Conservation (phyloP, 2,113 vertebrate species). For the Thymallus thymallus region DNA sequence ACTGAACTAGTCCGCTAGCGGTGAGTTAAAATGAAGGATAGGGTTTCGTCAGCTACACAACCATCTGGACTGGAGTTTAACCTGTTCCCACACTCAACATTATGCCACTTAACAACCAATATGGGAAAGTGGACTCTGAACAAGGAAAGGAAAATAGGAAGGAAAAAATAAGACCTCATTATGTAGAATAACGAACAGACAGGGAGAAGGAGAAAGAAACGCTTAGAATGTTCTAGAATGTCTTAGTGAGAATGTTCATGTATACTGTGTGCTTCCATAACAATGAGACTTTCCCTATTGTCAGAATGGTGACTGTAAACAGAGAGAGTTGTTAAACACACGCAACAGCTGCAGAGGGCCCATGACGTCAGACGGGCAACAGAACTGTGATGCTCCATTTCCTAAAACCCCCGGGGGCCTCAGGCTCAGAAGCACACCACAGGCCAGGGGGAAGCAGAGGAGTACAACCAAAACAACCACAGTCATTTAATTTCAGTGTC, state of each 20-base stretch:
- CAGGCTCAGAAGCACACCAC: slow-evolving; percentile 18
- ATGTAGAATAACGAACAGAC: not conserved
- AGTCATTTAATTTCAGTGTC: slow-evolving; percentile 51
- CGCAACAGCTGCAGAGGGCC: slow-evolving; percentile 88
- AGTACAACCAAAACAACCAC: slow-evolving; percentile 47
- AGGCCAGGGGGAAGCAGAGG: slow-evolving; percentile 48
- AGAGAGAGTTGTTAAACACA: slow-evolving; percentile 66
- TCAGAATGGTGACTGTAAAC: slow-evolving; percentile 60
- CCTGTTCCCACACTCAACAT: slow-evolving; percentile 66
- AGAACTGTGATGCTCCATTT: slow-evolving; percentile 75
- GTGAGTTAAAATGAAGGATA: slow-evolving; percentile 47
- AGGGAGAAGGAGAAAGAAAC: not conserved
- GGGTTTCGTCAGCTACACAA: slow-evolving; percentile 53
- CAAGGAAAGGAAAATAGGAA: slow-evolving; percentile 3
- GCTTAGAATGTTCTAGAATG: not conserved
- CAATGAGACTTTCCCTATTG: slow-evolving; percentile 39
- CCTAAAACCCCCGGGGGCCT: slow-evolving; percentile 78
- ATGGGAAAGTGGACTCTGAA: slow-evolving; percentile 52
- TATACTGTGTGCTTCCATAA: slow-evolving; percentile 21
- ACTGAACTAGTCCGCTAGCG: slow-evolving; percentile 67
- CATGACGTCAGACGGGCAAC: slow-evolving; percentile 72
- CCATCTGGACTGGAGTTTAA: slow-evolving; percentile 68
- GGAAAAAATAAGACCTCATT: not conserved
- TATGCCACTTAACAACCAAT: slow-evolving; percentile 55
- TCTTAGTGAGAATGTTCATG: not conserved